A percentile compares a stretch with the other conserved stretches of the same genome.
Conservation (phyloP, 2,113 vertebrate genomes). For the Pachypanchax playfairii region DNA sequence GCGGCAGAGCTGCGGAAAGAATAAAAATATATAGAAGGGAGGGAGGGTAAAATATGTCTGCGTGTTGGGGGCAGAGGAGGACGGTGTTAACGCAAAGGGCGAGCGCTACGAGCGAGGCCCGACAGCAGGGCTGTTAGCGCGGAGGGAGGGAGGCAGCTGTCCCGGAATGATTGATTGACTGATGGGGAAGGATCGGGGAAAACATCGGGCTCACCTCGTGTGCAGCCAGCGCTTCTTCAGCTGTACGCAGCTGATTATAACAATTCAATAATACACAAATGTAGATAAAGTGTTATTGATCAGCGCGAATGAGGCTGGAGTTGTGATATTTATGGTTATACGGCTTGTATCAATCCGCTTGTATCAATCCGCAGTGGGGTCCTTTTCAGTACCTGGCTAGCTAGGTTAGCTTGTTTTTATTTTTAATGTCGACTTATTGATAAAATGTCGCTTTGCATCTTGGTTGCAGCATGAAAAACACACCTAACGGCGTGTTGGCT, state of each 20-base stretch:
- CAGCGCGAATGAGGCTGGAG: neutral
- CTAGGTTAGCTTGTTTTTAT: conserved; percentile 30
- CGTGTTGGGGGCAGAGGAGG: conserved; percentile 73
- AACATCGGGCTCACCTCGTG: conserved; percentile 16
- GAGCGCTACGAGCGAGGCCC: conserved; percentile 73
- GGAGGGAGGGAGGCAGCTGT: conserved; percentile 69
- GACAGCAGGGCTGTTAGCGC: conserved; percentile 34
- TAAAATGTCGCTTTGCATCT: conserved; percentile 59
- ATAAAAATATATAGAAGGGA: conserved; percentile 52
- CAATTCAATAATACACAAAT: too few relatives aligned
- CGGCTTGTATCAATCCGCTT: neutral
- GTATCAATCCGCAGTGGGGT: conserved; percentile 56
- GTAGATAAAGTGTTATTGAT: too few relatives aligned
- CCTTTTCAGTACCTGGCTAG: conserved; percentile 39
- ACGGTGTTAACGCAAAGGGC: conserved; percentile 77
- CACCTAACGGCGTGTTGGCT: conserved; percentile 9
- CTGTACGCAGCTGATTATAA: neutral
- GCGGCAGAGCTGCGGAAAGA: conserved; percentile 50
- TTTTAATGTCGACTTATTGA: neutral
- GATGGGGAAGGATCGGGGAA: conserved; percentile 56
- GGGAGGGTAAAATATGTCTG: conserved; percentile 71
- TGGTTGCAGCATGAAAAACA: conserved; percentile 28
- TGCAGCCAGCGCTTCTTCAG: conserved; percentile 12
- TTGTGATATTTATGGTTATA: conserved; percentile 2
- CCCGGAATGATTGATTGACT: conserved; percentile 68